Evolutionary conservation across 2,113 vertebrate genomes (phyloP).

Genomic region (Balaenoptera acutorostrata): DNA sequence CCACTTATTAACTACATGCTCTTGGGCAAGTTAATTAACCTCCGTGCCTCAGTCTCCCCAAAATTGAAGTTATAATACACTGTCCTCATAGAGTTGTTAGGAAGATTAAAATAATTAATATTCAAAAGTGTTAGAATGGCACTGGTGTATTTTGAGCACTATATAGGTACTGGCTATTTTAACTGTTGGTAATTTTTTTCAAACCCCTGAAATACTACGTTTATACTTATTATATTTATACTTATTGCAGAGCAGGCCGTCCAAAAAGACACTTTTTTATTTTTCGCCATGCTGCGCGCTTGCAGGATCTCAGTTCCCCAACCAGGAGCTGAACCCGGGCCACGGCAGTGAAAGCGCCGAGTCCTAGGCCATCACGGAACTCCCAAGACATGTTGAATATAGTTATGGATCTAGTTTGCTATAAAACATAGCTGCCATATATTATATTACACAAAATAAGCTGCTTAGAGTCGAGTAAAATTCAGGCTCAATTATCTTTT

Average conservation of each 20-base stretch:
- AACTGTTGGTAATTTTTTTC: not conserved
- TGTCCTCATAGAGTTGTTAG: not conserved
- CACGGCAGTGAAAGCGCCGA: not conserved
- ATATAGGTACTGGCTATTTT: not conserved
- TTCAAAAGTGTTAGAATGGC: not conserved
- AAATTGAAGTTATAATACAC: not conserved
- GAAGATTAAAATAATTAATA: not conserved
- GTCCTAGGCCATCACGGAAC: not conserved
- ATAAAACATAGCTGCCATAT: not conserved
- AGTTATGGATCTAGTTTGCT: not conserved
- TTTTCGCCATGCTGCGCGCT: not conserved
- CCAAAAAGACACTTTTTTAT: not conserved
- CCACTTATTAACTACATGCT: not conserved
- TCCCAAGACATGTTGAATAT: not conserved
- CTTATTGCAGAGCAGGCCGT: not conserved
- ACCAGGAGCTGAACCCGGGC: not conserved
- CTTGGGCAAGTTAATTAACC: not conserved
- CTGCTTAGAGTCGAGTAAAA: not conserved
- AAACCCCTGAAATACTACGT: not conserved
- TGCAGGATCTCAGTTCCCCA: not conserved
- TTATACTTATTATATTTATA: not conserved
- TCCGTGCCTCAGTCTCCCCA: not conserved
- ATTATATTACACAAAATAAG: not conserved
- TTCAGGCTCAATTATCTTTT: not conserved
- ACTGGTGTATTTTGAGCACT: not conserved